A percentile compares a stretch with the other conserved stretches of the same genome.
Evolutionary conservation across 2,888 invertebrate species (phyloP).

Genomic region (Noctua janthina): DNA sequence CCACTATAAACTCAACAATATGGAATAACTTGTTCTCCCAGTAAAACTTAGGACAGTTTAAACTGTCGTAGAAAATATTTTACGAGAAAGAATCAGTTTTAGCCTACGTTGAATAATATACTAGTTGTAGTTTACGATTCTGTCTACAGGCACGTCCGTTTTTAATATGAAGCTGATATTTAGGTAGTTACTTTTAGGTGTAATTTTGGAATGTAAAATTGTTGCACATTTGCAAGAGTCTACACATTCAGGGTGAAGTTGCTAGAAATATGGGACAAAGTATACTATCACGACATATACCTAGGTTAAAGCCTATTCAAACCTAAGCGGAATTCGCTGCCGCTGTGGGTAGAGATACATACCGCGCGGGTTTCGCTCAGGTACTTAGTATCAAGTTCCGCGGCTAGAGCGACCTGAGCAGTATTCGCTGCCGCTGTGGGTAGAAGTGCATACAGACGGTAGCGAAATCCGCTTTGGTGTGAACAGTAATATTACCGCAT

Average conservation of each 20-base stretch:
- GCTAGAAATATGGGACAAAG: neutral
- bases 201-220: neutral
- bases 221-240: neutral
- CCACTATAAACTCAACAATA: constrained; percentile 64
- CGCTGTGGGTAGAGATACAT: too few relatives aligned
- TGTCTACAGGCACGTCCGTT: neutral
- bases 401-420: too few relatives aligned
- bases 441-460: too few relatives aligned
- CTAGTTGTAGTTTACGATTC: neutral
- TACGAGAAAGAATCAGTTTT: constrained; percentile 34
- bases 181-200: neutral
- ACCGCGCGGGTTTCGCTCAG: too few relatives aligned
- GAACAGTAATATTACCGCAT: too few relatives aligned
- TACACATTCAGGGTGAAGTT: neutral
- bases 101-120: constrained; percentile 35
- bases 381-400: too few relatives aligned
- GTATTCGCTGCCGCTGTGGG: too few relatives aligned
- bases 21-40: constrained; percentile 56
- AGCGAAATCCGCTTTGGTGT: too few relatives aligned
- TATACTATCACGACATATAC: neutral
- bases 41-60: constrained; percentile 48
- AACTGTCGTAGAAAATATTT: constrained; percentile 45
- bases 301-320: neutral
- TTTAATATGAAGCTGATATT: neutral
- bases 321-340: too few relatives aligned